These are phyloP conservation scores for Chelonus insularis DNA, from an alignment of 1,140 invertebrate genomes.

Conservation along the genomic window DNA sequence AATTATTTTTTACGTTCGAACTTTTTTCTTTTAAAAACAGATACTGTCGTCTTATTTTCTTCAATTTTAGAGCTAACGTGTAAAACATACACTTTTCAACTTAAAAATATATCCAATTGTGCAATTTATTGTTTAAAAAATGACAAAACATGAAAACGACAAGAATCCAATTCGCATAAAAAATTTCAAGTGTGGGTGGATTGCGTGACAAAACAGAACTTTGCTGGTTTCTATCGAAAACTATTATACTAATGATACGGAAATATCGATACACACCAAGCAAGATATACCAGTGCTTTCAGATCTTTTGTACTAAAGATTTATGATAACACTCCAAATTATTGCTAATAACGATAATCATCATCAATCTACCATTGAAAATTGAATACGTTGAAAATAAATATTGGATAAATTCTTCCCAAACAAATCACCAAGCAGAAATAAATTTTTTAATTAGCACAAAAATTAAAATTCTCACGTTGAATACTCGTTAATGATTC, in stretches of 20 bases:
- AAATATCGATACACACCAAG: constrained; percentile 3
- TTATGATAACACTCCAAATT: constrained; percentile 23
- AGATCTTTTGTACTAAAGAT: constrained; percentile 10
- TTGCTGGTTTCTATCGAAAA: constrained; percentile 24
- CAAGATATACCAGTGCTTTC: not conserved
- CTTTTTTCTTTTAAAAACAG: too few species aligned
- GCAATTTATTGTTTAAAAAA: not conserved
- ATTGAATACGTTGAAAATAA: not conserved
- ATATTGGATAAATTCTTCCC: not conserved
- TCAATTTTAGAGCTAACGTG: too few species aligned
- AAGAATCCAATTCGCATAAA: not conserved
- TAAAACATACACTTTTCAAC: too few species aligned
- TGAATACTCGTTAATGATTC: too few species aligned
- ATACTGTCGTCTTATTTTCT: too few species aligned
- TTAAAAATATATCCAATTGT: too few species aligned
- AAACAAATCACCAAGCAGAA: not conserved
- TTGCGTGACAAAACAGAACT: constrained; percentile 30
- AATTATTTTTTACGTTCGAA: too few species aligned
- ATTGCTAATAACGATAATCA: constrained; percentile 22
- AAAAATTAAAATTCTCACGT: too few species aligned
- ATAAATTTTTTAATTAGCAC: not conserved
- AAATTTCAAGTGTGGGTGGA: constrained; percentile 20
- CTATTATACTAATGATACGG: constrained; percentile 26
- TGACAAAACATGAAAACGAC: constrained; percentile 1
- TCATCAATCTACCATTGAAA: constrained; percentile 14